A percentile compares a stretch with the other conserved stretches of the same genome.
These are phyloP conservation scores for Achatina immaculata DNA, from an alignment of 1,140 invertebrate genomes.

Conservation along the genomic window DNA sequence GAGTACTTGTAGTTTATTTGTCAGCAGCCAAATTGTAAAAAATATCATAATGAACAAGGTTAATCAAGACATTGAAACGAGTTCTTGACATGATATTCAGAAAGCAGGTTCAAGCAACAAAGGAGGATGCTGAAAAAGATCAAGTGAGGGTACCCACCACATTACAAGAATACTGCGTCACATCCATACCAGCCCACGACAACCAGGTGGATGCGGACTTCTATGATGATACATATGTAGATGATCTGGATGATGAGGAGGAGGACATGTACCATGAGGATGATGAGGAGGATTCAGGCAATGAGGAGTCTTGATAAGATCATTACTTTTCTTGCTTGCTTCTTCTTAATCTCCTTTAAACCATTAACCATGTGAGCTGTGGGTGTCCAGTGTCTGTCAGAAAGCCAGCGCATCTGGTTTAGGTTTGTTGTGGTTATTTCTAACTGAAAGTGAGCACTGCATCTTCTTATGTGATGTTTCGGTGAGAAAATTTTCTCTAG, in stretches of 20 bases:
- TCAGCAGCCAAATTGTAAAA: too few species aligned
- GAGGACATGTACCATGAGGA: constrained; percentile 63
- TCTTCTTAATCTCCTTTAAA: constrained; percentile 13
- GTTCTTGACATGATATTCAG: too few species aligned
- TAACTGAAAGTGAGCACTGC: neutral
- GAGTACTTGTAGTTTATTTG: too few species aligned
- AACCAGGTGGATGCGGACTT: constrained; percentile 63
- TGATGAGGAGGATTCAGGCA: constrained; percentile 66
- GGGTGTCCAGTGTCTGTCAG: neutral
- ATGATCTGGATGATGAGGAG: constrained; percentile 68
- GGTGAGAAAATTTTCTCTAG: too few species aligned
- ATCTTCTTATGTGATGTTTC: too few species aligned
- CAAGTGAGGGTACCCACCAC: constrained; percentile 97
- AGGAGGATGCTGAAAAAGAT: constrained; percentile 94
- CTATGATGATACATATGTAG: constrained; percentile 69
- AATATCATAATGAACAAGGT: too few species aligned
- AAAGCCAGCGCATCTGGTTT: constrained; percentile 3
- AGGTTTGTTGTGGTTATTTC: neutral
- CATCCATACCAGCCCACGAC: constrained; percentile 59
- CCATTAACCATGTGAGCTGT: neutral
- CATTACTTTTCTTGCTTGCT: constrained; percentile 29
- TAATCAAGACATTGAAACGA: too few species aligned
- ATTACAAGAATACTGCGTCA: constrained; percentile 89
- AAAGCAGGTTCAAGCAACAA: constrained; percentile 95
- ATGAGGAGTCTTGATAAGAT: constrained; percentile 62